A percentile compares a stretch with the other conserved stretches of the same genome.
Conservation (phyloP, 92 coral and sea anemone genomes). For the Metridium senile region DNA sequence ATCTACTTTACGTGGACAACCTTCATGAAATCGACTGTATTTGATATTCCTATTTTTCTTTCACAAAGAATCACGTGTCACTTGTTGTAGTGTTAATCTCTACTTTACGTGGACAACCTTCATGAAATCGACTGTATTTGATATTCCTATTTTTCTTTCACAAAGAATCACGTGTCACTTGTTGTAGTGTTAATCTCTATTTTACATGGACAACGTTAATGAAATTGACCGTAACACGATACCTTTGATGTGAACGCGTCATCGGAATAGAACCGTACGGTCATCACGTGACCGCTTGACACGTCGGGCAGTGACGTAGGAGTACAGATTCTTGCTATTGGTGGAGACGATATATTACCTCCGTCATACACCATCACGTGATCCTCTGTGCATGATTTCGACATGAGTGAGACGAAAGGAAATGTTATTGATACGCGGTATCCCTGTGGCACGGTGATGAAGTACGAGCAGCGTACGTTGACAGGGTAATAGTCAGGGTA, state of each 20-base stretch:
- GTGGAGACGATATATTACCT: not conserved
- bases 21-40: no score
- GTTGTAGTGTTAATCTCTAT: no score
- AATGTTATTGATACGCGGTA: slow-evolving; percentile 4
- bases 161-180: no score
- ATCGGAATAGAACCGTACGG: slow-evolving; percentile 12
- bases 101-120: no score
- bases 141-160: no score
- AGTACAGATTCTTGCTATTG: slow-evolving; percentile 4
- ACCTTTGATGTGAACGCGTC: not conserved
- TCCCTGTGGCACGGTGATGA: slow-evolving; percentile 21
- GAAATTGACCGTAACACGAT: not conserved
- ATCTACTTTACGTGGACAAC: no score
- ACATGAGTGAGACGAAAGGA: not conserved
- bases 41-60: no score
- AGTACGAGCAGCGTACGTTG: not conserved
- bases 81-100: no score
- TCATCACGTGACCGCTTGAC: slow-evolving; percentile 13
- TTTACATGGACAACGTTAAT: no score
- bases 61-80: no score
- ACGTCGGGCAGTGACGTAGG: not conserved
- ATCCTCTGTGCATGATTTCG: slow-evolving; percentile 1
- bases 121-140: no score
- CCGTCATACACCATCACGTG: slow-evolving; percentile 13
- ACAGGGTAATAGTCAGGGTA: slow-evolving; percentile 17